A percentile compares a stretch with the other conserved stretches of the same genome.
Conservation (phyloP, 2,797 vertebrate genomes). For the Coendou prehensilis region DNA sequence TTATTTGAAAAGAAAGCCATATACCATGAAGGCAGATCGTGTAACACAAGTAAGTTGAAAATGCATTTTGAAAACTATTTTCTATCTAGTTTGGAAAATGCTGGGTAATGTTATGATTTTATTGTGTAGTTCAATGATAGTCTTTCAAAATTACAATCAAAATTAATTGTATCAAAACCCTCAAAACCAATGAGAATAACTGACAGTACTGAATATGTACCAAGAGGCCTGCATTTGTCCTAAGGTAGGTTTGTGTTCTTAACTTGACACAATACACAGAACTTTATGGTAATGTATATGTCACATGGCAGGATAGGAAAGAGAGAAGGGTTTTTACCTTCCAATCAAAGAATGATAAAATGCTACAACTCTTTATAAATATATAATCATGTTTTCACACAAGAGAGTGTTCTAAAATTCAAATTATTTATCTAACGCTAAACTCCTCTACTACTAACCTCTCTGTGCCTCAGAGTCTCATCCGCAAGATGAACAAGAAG, state of each 20-base stretch:
- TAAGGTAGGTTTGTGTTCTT: background rate
- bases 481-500: background rate
- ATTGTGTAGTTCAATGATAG: background rate
- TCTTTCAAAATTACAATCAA: background rate
- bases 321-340: background rate
- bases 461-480: background rate
- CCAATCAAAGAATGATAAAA: conserved; percentile 12
- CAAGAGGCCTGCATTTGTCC: background rate
- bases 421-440: background rate
- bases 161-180: conserved; percentile 15
- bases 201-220: background rate
- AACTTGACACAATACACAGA: background rate
- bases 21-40: background rate
- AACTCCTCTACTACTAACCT: background rate
- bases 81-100: conserved; percentile 2
- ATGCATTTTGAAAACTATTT: background rate
- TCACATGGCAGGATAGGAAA: rapidly evolving
- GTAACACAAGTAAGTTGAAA: background rate
- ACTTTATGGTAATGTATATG: background rate
- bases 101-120: background rate
- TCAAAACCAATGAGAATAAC: conserved; percentile 25
- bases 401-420: background rate
- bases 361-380: background rate
- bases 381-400: background rate
- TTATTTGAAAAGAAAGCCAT: background rate